A percentile compares a stretch with the other conserved stretches of the same genome.
Conservation (phyloP, 2,888 invertebrate genomes). For the Phaonia tiefii region DNA sequence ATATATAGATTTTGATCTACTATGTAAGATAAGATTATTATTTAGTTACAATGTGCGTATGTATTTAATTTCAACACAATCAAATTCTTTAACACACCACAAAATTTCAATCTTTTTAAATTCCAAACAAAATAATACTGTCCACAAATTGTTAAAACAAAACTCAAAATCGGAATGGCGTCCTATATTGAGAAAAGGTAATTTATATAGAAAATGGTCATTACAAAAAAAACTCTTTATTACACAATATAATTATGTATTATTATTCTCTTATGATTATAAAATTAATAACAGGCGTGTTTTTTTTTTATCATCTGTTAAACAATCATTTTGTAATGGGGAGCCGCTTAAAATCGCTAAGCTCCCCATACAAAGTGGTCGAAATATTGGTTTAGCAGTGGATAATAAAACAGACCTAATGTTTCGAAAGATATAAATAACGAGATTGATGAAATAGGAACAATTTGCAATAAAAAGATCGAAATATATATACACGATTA, state of each 20-base stretch:
- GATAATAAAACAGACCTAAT: no score
- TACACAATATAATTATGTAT: not conserved
- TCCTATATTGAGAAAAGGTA: no score
- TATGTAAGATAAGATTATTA: slow-evolving; percentile 22
- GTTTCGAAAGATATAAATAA: slow-evolving; percentile 22
- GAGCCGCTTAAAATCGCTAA: no score
- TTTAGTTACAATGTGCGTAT: slow-evolving; percentile 23
- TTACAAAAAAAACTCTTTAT: not conserved
- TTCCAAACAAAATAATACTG: not conserved
- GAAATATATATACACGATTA: slow-evolving; percentile 21
- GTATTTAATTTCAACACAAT: no score
- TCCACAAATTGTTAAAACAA: slow-evolving; percentile 31
- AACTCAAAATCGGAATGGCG: not conserved
- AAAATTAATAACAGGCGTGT: no score
- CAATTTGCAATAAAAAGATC: slow-evolving; percentile 37
- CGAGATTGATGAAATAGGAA: slow-evolving; percentile 11
- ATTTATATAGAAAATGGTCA: not conserved
- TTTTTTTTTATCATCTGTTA: no score
- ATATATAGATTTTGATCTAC: slow-evolving; percentile 29
- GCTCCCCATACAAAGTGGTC: no score
- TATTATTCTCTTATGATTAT: slow-evolving; percentile 26
- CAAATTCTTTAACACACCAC: no score
- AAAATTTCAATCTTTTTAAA: slow-evolving; percentile 9
- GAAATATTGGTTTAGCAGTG: no score
- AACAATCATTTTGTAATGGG: no score